Conservation (phyloP, 2,113 vertebrate genomes). For the Tachysurus vachellii region DNA sequence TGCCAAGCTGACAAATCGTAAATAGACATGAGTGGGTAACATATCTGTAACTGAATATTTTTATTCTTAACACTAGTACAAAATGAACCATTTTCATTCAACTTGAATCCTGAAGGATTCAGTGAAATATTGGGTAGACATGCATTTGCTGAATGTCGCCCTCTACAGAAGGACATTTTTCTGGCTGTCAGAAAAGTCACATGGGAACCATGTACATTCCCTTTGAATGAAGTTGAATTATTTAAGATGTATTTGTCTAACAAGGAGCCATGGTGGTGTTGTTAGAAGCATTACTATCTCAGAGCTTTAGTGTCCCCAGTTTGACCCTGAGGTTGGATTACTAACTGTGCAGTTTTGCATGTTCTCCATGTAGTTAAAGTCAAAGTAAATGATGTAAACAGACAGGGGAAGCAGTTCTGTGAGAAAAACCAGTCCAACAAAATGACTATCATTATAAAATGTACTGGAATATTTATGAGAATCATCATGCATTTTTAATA, state of each 20-base stretch:
- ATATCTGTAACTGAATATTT: neutral
- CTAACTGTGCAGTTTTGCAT: neutral
- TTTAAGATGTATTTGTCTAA: neutral
- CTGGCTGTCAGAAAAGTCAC: neutral
- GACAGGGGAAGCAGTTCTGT: neutral
- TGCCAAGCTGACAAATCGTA: neutral
- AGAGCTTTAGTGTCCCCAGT: neutral
- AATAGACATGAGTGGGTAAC: neutral
- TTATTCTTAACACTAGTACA: neutral
- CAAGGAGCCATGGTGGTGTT: neutral
- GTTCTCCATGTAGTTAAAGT: neutral
- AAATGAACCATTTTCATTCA: neutral
- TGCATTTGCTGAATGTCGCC: slow-evolving; percentile 37
- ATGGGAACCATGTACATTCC: neutral
- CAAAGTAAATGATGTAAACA: neutral
- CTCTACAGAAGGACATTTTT: slow-evolving; percentile 22
- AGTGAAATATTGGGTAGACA: neutral
- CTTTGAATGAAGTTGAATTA: neutral
- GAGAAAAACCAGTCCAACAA: neutral
- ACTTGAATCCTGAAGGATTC: neutral
- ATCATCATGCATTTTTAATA: neutral
- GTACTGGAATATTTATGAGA: neutral
- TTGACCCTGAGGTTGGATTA: neutral
- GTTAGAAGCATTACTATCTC: neutral
- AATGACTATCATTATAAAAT: neutral